phyloP scores from a whole-genome alignment of 1,140 invertebrate genomes.

The Zaprionus lachaisei region DNA sequence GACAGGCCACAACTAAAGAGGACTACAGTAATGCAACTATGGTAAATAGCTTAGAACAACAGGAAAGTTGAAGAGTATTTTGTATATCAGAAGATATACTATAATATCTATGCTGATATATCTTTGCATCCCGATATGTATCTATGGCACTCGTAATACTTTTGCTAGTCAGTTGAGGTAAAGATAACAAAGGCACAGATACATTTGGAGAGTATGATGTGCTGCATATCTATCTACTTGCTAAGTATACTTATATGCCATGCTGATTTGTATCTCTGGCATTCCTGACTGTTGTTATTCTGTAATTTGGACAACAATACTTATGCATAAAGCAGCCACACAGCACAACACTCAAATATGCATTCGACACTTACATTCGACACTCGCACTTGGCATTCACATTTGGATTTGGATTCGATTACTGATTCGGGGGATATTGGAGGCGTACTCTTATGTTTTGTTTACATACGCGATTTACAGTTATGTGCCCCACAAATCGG shows the following conservation, averaged over 20 bases:
- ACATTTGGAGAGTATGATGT: background rate
- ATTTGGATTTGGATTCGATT: slow-evolving; percentile 11
- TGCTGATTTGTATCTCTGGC: background rate
- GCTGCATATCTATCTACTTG: too few species aligned
- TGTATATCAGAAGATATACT: too few species aligned
- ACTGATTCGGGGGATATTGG: slow-evolving; percentile 10
- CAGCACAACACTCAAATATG: slow-evolving; percentile 39
- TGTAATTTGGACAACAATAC: slow-evolving; percentile 16
- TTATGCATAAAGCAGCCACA: slow-evolving; percentile 14
- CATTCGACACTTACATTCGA: slow-evolving; percentile 37
- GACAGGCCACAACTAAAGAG: too few species aligned
- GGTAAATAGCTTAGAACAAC: too few species aligned
- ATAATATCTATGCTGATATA: too few species aligned
- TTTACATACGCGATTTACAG: slow-evolving; percentile 62
- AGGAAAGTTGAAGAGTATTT: too few species aligned
- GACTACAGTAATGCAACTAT: too few species aligned
- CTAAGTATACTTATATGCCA: background rate
- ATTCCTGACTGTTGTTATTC: background rate
- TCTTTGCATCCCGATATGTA: too few species aligned
- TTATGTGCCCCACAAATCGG: slow-evolving; percentile 76
- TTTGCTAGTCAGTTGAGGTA: background rate
- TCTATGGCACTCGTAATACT: too few species aligned
- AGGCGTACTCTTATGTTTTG: slow-evolving; percentile 32
- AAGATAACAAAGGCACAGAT: background rate
- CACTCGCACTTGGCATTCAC: slow-evolving; percentile 4